These are phyloP conservation scores for Psettodes erumei DNA, from an alignment of 2,113 vertebrate genomes.

Conservation along the genomic window DNA sequence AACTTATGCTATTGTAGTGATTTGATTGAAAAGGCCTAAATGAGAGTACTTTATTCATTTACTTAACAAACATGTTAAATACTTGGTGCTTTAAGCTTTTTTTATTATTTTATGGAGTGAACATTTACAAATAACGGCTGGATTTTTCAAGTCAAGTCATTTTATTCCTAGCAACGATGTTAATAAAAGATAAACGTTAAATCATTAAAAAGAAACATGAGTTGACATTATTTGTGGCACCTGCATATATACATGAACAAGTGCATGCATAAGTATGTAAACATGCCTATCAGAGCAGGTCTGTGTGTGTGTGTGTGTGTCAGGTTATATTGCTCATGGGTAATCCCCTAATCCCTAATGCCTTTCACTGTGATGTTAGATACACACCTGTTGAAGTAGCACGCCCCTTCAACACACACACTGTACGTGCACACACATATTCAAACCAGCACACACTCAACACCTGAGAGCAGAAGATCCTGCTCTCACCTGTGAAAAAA, in stretches of 20 bases:
- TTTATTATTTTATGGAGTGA: constrained; percentile 2
- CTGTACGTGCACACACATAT: constrained; percentile 32
- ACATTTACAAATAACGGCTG: not conserved
- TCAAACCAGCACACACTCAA: constrained; percentile 20
- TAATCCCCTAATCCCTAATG: constrained; percentile 64
- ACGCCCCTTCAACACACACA: constrained; percentile 7
- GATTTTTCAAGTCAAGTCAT: not conserved
- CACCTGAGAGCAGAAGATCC: constrained; percentile 40
- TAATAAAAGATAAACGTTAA: not conserved
- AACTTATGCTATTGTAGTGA: not conserved
- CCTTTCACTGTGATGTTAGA: constrained; percentile 42
- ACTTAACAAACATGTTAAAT: not conserved
- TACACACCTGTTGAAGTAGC: constrained; percentile 49
- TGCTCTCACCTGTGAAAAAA: constrained; percentile 41
- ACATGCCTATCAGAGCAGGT: not conserved
- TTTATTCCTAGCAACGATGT: not conserved
- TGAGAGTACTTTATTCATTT: too few species aligned
- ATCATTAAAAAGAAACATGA: not conserved
- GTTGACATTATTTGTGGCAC: not conserved
- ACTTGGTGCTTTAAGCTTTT: not conserved
- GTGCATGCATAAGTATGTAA: not conserved
- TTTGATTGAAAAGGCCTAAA: too few species aligned
- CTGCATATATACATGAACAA: constrained; percentile 4
- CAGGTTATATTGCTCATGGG: constrained; percentile 33
- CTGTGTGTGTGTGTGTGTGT: not conserved